Evolutionary conservation across 2,797 vertebrate species (phyloP), one percentile per base, ranked within the genome.

Genomic region (Tinamus major): DNA sequence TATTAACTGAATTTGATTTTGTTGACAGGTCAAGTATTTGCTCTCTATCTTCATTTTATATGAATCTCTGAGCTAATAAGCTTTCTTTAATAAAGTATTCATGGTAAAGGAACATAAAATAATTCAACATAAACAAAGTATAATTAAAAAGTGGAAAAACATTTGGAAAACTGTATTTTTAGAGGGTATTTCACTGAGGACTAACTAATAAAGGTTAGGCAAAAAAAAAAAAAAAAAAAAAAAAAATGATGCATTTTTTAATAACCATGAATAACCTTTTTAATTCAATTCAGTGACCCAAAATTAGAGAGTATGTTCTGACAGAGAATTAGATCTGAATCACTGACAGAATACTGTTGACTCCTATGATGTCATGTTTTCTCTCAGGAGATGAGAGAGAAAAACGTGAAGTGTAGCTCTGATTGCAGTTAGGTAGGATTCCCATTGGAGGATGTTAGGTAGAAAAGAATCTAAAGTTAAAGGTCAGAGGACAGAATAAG

Each of bases 231-330:
- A 1, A 23, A 4, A 2, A 70, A 71, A 23, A 4, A 1, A 21
- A 24, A 35, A 63, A 48, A n/a, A 42, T 16, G 4, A n/a, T 84
- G 31, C 2, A n/a, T 31, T 7, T 41, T 19, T 72, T n/a, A 55
- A 2, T 61, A 76, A 49, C 4, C 2, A 7, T 42, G 42, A 42
- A 42, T 42, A 42, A 42, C 42, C 42, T 35, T 42, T 51, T 44
- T 18, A 4, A 0, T 13, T 67, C 8, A 59, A 76, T 64, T 64
- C 3, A 26, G 10, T 69, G 13, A 4, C 17, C 31, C 0, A 5
- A 53, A 65, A 26, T 56, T 69, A 18, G 26, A 77, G 4, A 71
- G 1, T 15, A 39, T 1, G 0, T 62, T 85, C 23, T 76, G 11
- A 72, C 11, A 65, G 20, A 63, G 0, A 33, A 3, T 4, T 42